These are phyloP conservation scores for Pseudolycoriella hygida DNA, from an alignment of 2,888 invertebrate genomes.

Conservation along the genomic window DNA sequence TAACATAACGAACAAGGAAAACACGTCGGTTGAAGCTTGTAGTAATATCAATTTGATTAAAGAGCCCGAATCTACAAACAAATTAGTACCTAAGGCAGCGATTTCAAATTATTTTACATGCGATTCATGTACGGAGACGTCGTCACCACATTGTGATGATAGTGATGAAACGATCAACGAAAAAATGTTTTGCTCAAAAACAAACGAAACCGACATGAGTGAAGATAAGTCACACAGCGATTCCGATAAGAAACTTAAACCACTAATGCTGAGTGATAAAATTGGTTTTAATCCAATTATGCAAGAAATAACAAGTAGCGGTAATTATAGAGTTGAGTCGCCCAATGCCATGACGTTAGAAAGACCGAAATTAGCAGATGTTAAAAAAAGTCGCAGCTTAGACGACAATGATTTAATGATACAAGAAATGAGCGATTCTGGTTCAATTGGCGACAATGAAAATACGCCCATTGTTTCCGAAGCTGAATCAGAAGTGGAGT, in stretches of 20 bases:
- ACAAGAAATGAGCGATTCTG: slow-evolving; percentile 25
- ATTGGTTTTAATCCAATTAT: neutral
- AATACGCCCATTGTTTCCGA: slow-evolving; percentile 41
- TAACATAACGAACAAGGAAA: neutral
- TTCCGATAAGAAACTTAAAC: neutral
- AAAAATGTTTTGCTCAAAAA: neutral
- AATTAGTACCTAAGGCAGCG: neutral
- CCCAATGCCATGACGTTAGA: slow-evolving; percentile 9
- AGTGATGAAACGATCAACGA: neutral
- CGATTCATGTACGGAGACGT: neutral
- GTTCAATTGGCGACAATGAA: slow-evolving; percentile 26
- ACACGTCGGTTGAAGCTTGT: neutral
- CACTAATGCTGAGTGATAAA: neutral
- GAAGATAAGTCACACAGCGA: neutral
- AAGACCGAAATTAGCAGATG: slow-evolving; percentile 2
- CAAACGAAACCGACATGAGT: neutral
- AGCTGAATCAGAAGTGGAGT: slow-evolving; percentile 42
- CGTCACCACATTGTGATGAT: neutral
- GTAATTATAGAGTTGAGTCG: slow-evolving; percentile 11
- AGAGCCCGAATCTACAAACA: neutral
- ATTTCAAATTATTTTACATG: neutral
- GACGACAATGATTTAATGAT: slow-evolving; percentile 15
- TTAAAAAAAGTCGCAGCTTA: slow-evolving; percentile 11
- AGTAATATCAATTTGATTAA: neutral
- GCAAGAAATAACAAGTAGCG: neutral